A percentile compares a stretch with the other conserved stretches of the same genome.
phyloP scores from a whole-genome alignment of 2,113 vertebrate genomes.

The Dasyurus viverrinus region DNA sequence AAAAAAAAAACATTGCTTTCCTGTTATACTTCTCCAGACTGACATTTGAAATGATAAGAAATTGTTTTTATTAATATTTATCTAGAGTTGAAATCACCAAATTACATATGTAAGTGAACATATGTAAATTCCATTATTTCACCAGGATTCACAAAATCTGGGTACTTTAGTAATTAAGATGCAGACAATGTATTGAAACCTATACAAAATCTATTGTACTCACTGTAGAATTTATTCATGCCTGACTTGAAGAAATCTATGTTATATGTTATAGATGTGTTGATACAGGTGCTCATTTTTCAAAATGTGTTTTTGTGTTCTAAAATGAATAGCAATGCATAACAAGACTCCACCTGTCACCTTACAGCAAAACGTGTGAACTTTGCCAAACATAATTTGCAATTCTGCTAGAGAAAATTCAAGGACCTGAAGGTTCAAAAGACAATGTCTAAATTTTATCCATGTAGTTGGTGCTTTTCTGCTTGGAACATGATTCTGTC shows the following conservation, averaged over 20 bases:
- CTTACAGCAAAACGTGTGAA: background rate
- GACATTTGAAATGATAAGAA: constrained; percentile 68
- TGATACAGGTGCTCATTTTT: constrained; percentile 18
- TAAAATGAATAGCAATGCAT: constrained; percentile 35
- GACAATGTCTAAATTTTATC: background rate
- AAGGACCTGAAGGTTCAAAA: constrained; percentile 46
- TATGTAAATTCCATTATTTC: constrained; percentile 20
- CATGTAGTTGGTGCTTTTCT: background rate
- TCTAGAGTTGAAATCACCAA: constrained; percentile 6
- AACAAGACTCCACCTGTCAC: constrained; percentile 24
- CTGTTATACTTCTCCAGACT: constrained; percentile 59
- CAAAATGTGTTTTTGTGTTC: constrained; percentile 51
- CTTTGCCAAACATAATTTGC: constrained; percentile 16
- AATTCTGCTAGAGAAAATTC: background rate
- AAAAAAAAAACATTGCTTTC: background rate
- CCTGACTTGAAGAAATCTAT: constrained; percentile 39
- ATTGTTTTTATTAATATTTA: constrained; percentile 66
- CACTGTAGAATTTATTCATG: constrained; percentile 32
- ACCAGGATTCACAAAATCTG: constrained; percentile 20
- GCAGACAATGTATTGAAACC: constrained; percentile 40
- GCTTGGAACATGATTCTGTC: background rate
- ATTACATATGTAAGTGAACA: constrained; percentile 47
- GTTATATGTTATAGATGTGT: background rate
- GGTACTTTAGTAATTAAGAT: constrained; percentile 57
- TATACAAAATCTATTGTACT: background rate